Base-by-base conservation (phyloP, 1,140 invertebrate genomes). In the Stenopsyche tienmushanensis region DNA sequence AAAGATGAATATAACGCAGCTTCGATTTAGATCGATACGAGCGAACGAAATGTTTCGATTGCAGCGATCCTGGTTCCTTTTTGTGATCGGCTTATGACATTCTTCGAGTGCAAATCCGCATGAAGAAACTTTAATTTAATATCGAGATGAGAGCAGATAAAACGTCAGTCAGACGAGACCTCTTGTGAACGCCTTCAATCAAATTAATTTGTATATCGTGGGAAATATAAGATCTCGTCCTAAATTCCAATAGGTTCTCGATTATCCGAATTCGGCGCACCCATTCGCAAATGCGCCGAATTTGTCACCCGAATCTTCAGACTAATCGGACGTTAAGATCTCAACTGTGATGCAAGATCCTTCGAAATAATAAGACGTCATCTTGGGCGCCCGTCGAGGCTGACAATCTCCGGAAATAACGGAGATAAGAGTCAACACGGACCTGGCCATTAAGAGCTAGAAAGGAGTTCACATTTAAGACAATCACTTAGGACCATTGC, bases 31-130 rank as follows among this genome's bases (percentile, higher is more conserved):
- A n/a, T n/a, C n/a, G n/a, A n/a, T 41, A 41, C 8, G n/a, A 41
- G 8, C n/a, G n/a, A 41, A 9, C 34, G 8, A 41, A 8, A 41
- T 41, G 8, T 41, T 41, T 41, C n/a, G 8, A 41, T 9, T n/a
- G 8, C 34, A n/a, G n/a, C 34, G 34, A 41, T 9, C 8, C 8
- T 9, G 34, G 34, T n/a, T 41, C n/a, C 45, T 7, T 47, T 20
- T n/a, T 47, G 45, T 8, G 17, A 24, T 18, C 44, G 39, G 41
- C 39, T 24, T 25, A 18, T 17, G 17, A 26, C 26, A 64, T 62
- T 57, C 41, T 54, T 47, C 50, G 53, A 45, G 49, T 55, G 63
- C 63, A 65, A 57, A 65, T 65, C 63, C 44, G 53, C 63, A 53
- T 65, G 41, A 65, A 65, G 52, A 65, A 29, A 23, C 63, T 34